phyloP scores from a whole-genome alignment of 2,797 vertebrate genomes.

The Pseudomugil gertrudae region DNA sequence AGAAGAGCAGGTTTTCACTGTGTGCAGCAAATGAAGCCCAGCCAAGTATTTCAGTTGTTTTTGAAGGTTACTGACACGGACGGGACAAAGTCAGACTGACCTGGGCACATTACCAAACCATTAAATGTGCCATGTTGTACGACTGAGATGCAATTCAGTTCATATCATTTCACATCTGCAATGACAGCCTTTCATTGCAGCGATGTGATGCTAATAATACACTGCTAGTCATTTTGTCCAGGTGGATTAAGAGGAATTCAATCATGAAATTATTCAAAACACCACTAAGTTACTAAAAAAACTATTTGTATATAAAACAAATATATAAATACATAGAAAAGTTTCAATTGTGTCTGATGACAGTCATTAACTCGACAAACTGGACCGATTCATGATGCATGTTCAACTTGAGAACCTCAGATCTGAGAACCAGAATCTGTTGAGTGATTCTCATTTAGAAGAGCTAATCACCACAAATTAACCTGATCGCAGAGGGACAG shows the following conservation, averaged over 20 bases:
- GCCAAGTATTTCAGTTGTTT: slow-evolving; percentile 23
- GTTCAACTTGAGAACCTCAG: too few species aligned
- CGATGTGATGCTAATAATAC: neutral
- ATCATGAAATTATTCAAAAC: neutral
- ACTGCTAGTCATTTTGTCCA: neutral
- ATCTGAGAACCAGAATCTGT: slow-evolving; percentile 25
- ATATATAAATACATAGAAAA: neutral
- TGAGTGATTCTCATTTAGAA: slow-evolving; percentile 48
- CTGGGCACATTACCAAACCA: neutral
- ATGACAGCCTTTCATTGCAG: neutral
- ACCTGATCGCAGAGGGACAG: slow-evolving; percentile 68
- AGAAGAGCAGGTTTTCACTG: slow-evolving; percentile 16
- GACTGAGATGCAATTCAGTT: neutral
- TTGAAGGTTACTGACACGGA: slow-evolving; percentile 21
- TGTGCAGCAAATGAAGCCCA: slow-evolving; percentile 39
- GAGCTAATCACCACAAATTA: slow-evolving; percentile 69
- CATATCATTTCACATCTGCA: neutral
- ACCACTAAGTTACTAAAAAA: neutral
- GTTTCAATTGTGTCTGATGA: neutral
- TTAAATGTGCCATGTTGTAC: neutral
- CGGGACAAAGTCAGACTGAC: slow-evolving; percentile 7
- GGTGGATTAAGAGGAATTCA: neutral
- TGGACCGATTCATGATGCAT: slow-evolving; percentile 26
- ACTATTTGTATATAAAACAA: too few species aligned
- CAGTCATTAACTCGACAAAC: slow-evolving; percentile 9